These are phyloP conservation scores for Corythoichthys haematopterus DNA, from an alignment of 2,113 vertebrate genomes.

Conservation along the genomic window DNA sequence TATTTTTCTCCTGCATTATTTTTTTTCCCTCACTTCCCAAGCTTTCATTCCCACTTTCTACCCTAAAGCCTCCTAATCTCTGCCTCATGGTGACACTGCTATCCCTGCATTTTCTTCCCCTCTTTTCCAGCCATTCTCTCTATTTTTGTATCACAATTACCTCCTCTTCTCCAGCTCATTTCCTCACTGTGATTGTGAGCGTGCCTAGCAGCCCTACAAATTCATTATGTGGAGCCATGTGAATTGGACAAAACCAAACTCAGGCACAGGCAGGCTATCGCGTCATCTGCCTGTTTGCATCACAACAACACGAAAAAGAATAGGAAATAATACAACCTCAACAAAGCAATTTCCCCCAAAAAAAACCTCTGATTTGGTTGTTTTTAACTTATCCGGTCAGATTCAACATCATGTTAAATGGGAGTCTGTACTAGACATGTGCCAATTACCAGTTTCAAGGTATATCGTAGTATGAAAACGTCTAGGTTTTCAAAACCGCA, in stretches of 20 bases:
- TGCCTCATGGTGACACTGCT: slow-evolving; percentile 30
- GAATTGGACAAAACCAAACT: slow-evolving; percentile 12
- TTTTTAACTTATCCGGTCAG: too few relatives aligned
- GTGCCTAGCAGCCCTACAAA: slow-evolving; percentile 15
- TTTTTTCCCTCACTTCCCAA: slow-evolving; percentile 32
- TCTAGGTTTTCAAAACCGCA: too few relatives aligned
- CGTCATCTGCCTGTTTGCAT: background rate
- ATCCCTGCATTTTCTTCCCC: slow-evolving; percentile 15
- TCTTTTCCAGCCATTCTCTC: slow-evolving; percentile 14
- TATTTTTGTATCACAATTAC: slow-evolving; percentile 5
- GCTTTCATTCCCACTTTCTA: slow-evolving; percentile 18
- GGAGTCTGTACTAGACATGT: too few relatives aligned
- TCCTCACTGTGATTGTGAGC: slow-evolving; percentile 15
- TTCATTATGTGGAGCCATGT: slow-evolving; percentile 23
- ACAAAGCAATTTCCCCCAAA: too few relatives aligned
- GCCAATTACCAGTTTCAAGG: too few relatives aligned
- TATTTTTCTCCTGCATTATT: slow-evolving; percentile 59
- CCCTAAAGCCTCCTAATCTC: slow-evolving; percentile 46
- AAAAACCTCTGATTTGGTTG: too few relatives aligned
- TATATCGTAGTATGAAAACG: too few relatives aligned
- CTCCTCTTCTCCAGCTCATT: background rate
- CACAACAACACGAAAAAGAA: background rate
- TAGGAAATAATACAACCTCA: too few relatives aligned
- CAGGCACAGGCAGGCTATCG: background rate
- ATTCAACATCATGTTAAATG: too few relatives aligned